phyloP scores from a whole-genome alignment of 2,888 invertebrate species.

The Macrophya annulata region DNA sequence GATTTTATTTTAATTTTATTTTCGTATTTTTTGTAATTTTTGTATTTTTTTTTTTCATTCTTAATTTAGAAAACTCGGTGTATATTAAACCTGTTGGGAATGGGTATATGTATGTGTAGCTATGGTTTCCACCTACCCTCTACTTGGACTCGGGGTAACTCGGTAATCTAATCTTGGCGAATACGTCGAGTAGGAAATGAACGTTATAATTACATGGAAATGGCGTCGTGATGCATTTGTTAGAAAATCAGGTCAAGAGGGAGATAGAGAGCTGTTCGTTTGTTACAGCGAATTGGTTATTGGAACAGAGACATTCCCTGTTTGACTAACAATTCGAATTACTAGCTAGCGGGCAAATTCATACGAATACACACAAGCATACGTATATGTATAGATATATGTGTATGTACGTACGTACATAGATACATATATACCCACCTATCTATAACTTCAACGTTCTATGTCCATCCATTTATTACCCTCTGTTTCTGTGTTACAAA shows the following conservation, averaged over 20 bases:
- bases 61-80: background rate
- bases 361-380: background rate
- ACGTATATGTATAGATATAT: background rate
- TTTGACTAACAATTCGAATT: conserved; percentile 45
- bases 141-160: conserved; percentile 14
- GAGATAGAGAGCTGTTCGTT: conserved; percentile 34
- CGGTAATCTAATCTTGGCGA: conserved; percentile 49
- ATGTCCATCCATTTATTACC: background rate
- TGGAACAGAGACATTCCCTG: conserved; percentile 28
- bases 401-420: background rate
- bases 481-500: background rate
- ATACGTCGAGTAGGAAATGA: conserved; percentile 52
- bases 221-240: conserved; percentile 53
- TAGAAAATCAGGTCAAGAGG: conserved; percentile 48
- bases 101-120: background rate
- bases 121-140: background rate
- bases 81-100: background rate
- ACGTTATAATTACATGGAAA: conserved; percentile 55
- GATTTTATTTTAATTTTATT: background rate
- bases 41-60: background rate
- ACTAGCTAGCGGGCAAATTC: background rate
- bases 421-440: background rate
- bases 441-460: background rate
- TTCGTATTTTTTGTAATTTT: background rate
- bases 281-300: conserved; percentile 51